A percentile compares a stretch with the other conserved stretches of the same genome.
Evolutionary conservation across 2,888 invertebrate genomes (phyloP).

Genomic region (Epirrita christyi): DNA sequence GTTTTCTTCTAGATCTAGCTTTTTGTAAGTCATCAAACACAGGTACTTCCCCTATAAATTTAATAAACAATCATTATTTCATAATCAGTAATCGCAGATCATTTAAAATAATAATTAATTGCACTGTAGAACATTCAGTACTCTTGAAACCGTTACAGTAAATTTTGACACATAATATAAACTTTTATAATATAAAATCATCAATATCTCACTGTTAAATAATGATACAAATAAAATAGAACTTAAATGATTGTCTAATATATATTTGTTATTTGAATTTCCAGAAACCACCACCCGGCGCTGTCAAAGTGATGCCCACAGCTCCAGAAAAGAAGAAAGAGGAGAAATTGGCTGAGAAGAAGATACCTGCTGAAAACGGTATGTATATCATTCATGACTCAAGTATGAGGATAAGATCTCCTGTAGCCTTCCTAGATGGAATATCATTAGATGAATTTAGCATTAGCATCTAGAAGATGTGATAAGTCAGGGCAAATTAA

Average conservation of each 20-base stretch:
- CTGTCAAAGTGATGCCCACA: conserved; percentile 92
- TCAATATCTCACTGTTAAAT: not conserved
- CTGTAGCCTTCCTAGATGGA: too few relatives aligned
- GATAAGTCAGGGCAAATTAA: too few relatives aligned
- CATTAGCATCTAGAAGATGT: too few relatives aligned
- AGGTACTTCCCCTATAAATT: too few relatives aligned
- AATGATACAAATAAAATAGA: not conserved
- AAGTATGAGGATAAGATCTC: too few relatives aligned
- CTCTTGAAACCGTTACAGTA: not conserved
- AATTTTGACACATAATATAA: too few relatives aligned
- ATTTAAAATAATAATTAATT: not conserved
- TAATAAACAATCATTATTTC: too few relatives aligned
- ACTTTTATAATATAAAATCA: not conserved
- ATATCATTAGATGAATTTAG: too few relatives aligned
- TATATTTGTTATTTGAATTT: conserved; percentile 43
- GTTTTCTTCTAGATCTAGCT: too few relatives aligned
- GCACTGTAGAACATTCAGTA: not conserved
- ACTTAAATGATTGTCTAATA: not conserved
- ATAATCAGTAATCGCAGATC: too few relatives aligned
- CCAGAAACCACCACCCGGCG: conserved; percentile 92
- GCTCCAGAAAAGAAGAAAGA: conserved; percentile 86
- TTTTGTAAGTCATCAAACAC: too few relatives aligned
- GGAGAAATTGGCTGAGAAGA: conserved; percentile 61
- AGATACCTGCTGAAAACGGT: conserved; percentile 78
- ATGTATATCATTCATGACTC: conserved; percentile 18